Evolutionary conservation across 2,888 invertebrate species (phyloP).

Genomic region (Muschampia plurimacula): DNA sequence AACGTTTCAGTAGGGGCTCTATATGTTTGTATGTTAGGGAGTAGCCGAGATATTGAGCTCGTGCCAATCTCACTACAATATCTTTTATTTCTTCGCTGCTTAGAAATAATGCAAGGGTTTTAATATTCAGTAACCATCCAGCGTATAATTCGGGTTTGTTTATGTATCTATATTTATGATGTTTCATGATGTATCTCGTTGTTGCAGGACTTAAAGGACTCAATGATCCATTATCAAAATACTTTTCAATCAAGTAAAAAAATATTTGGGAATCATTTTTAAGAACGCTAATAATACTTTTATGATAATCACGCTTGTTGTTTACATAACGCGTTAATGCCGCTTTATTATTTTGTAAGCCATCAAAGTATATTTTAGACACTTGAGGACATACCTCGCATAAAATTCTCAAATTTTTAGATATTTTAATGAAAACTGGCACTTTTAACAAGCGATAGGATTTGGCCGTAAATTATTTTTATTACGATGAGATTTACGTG

Average conservation of each 20-base stretch:
- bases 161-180: slow-evolving; percentile 56
- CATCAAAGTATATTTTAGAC: slow-evolving; percentile 59
- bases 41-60: slow-evolving; percentile 56
- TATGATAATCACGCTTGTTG: slow-evolving; percentile 49
- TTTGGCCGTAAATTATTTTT: slow-evolving; percentile 54
- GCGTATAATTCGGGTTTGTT: slow-evolving; percentile 62
- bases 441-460: slow-evolving; percentile 44
- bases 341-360: slow-evolving; percentile 49
- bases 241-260: slow-evolving; percentile 61
- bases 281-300: slow-evolving; percentile 56
- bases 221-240: slow-evolving; percentile 49
- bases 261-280: slow-evolving; percentile 57
- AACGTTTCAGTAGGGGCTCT: slow-evolving; percentile 61
- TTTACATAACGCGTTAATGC: slow-evolving; percentile 49
- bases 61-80: slow-evolving; percentile 55
- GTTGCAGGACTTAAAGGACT: slow-evolving; percentile 48
- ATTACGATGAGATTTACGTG: slow-evolving; percentile 43
- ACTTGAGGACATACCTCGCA: slow-evolving; percentile 41
- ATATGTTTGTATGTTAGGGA: slow-evolving; percentile 61
- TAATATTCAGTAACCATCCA: slow-evolving; percentile 55
- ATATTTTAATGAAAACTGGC: background rate
- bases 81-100: slow-evolving; percentile 58
- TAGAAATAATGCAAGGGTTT: slow-evolving; percentile 56
- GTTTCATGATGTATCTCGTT: slow-evolving; percentile 58
- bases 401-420: no score